phyloP scores from a whole-genome alignment of 2,888 invertebrate genomes.

The Steinernema hermaphroditum region DNA sequence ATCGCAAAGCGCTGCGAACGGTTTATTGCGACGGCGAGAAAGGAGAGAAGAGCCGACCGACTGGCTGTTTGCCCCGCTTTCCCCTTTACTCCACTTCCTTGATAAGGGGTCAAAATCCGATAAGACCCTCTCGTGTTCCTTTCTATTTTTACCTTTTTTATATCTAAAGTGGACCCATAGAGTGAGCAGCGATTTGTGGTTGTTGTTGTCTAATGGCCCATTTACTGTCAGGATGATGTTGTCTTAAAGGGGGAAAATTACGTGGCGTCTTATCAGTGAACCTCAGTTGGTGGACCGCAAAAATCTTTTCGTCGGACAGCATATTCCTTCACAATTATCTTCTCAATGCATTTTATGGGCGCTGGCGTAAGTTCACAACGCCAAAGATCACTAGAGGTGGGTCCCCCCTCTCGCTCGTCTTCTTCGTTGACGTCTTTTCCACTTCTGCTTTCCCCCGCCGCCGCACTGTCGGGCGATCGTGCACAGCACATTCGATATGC shows the following conservation, averaged over 20 bases:
- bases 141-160: too few relatives aligned
- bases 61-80: background rate
- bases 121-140: background rate
- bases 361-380: background rate
- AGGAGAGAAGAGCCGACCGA: background rate
- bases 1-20: background rate
- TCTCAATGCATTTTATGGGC: background rate
- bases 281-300: background rate
- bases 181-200: too few relatives aligned
- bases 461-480: background rate
- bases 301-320: constrained; percentile 1
- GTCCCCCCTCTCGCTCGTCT: background rate
- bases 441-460: constrained; percentile 1
- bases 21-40: background rate
- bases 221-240: too few relatives aligned
- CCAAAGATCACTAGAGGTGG: constrained; percentile 21
- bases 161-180: too few relatives aligned
- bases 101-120: background rate
- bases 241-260: too few relatives aligned
- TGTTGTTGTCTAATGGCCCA: too few relatives aligned
- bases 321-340: background rate
- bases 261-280: constrained; percentile 18
- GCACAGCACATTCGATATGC: constrained; percentile 19
- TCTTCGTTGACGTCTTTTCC: constrained; percentile 17
- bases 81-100: constrained; percentile 3